Evolutionary conservation across 2,113 vertebrate genomes (phyloP), one percentile per base, ranked within the genome.

Genomic region (Nothocercus julius): DNA sequence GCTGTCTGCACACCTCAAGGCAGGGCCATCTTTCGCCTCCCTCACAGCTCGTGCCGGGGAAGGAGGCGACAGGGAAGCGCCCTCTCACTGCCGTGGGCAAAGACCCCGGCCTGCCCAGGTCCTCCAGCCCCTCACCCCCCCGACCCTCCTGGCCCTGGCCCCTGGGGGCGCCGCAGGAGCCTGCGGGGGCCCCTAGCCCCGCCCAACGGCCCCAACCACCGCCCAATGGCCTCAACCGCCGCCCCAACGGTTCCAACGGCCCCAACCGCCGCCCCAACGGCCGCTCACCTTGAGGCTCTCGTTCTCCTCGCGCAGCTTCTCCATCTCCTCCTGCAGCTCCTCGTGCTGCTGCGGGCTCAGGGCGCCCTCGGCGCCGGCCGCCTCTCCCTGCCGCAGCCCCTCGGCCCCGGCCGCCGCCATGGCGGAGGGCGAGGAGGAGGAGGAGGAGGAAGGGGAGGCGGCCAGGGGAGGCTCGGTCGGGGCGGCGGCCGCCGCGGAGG

Each of bases 241-340:
- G 30, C 56, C 76, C 63, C 30, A 13, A 27, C 12, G 44, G 51
- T 24, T 42, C 28, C 11, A 2, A 10, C 3, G 79, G 42, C 70
- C 42, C 15, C 36, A 7, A 11, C 45, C n/a, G 5, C 87, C 51
- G 8, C 69, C 30, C 30, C 20, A 49, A 49, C 47, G 7, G 47
- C 54, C 27, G 15, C 97, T 97, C 98, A 99, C 99, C 99, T 99
- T 99, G 24, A 99, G 98, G 56, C 98, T 98, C 10, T 99, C 98
- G 69, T 99, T 99, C 97, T 99, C 99, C 47, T 99, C 99, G 78
- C 98, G 97, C 92, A 99, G 98, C 89, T 96, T 98, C 94, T 99
- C 99, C 75, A 99, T 98, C 89, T 99, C 98, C 13, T 99, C 98
- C 44, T 98, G 97, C 83, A 99, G 97, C 61, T 96, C 97, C 47